Base-by-base conservation (phyloP, 2,888 invertebrate genomes). In the Drosophila dives region DNA sequence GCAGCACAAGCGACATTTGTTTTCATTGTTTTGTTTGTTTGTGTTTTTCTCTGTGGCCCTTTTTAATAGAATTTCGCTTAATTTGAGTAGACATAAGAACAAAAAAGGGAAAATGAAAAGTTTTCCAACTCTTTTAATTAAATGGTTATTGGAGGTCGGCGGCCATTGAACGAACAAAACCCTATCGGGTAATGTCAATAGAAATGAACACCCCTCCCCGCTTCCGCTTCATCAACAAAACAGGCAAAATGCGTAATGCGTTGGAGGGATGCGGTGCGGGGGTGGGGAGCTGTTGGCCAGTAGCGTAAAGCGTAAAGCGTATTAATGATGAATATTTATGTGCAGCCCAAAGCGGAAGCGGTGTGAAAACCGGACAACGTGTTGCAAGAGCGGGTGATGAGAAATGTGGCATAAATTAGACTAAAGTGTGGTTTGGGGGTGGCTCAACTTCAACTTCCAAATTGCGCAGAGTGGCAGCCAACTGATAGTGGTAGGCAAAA, bases 291-390 rank as follows among this genome's bases (percentile, higher is more conserved):
- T 49, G 54, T n/a, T 42, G 49, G 53, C 56, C 75, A 70, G 64
- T 66, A 68, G 77, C 59, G 58, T 63, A 85, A 86, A 87, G 86
- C 88, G 90, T 83, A 90, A 88, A 83, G 81, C 86, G 86, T 83
- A 86, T 90, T 87, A 90, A 90, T 90, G 89, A 90, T 90, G 90
- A 90, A 90, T 87, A 87, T 87, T 87, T 87, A 90, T 87, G 90
- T 82, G 80, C 77, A 78, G 76, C 73, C 73, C 74, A 74, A 77
- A 86, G 73, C 89, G 86, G 90, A 84, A 89, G 69, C 80, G 63
- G 60, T 58, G 50, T 66, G 53, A 61, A 61, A 53, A 63, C 69
- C 54, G 73, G 77, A 70, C 76, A 56, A 45, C 59, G 48, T 29
- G 54, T 64, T 66, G 67, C 45, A 15, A 5, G 59, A 49, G n/a